A percentile compares a stretch with the other conserved stretches of the same genome.
These are phyloP conservation scores for Oreochromis grahami DNA, from an alignment of 2,797 vertebrate species.

Conservation along the genomic window DNA sequence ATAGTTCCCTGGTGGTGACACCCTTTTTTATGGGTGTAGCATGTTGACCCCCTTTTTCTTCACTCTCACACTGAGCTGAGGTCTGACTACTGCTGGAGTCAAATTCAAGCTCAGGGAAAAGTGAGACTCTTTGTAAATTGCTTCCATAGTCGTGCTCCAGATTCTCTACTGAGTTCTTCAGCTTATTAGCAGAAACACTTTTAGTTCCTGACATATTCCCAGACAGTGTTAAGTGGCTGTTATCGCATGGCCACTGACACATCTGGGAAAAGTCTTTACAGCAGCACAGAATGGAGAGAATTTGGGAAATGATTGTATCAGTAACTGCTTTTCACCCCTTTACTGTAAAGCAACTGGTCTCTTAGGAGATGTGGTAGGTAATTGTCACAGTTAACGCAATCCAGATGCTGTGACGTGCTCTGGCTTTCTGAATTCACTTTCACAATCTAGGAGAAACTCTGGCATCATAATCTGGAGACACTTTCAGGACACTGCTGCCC, in stretches of 20 bases:
- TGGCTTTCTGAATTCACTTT: slow-evolving; percentile 13
- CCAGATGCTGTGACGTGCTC: slow-evolving; percentile 18
- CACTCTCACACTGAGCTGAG: slow-evolving; percentile 26
- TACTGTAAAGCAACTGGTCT: not conserved
- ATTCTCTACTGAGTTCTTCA: slow-evolving; percentile 2
- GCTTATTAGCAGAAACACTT: slow-evolving; percentile 25
- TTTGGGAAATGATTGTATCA: slow-evolving; percentile 3
- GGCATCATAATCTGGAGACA: slow-evolving; percentile 1
- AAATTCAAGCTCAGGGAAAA: slow-evolving; percentile 23
- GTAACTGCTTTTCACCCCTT: not conserved
- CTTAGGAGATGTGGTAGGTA: slow-evolving; percentile 35
- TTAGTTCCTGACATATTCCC: slow-evolving; percentile 25
- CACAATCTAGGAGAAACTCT: slow-evolving; percentile 24
- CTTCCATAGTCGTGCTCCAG: slow-evolving; percentile 46
- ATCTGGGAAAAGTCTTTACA: not conserved
- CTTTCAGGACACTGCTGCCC: slow-evolving; percentile 32
- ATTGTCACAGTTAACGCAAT: slow-evolving; percentile 38
- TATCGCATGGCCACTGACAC: slow-evolving; percentile 5
- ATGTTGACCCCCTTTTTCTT: slow-evolving; percentile 30
- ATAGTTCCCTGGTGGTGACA: slow-evolving; percentile 44
- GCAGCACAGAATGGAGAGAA: not conserved
- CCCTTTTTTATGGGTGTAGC: slow-evolving; percentile 62
- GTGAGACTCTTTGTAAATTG: slow-evolving; percentile 51
- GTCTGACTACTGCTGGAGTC: slow-evolving; percentile 15
- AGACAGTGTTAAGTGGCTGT: slow-evolving; percentile 12